A percentile compares a stretch with the other conserved stretches of the same genome.
Conservation (phyloP, 1,140 invertebrate species). For the Subanguina moxae region DNA sequence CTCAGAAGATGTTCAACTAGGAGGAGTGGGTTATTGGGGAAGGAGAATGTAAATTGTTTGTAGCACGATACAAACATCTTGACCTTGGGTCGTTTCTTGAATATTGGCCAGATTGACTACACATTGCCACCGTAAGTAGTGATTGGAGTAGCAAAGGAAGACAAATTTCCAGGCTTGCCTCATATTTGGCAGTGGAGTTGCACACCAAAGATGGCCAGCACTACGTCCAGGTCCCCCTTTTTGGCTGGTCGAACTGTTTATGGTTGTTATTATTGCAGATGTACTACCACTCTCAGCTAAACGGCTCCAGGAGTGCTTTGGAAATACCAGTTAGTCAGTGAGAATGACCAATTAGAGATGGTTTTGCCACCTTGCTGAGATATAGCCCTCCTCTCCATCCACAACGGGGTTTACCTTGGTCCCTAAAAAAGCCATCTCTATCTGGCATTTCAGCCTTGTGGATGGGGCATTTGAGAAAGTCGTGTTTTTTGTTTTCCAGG, state of each 20-base stretch:
- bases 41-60: neutral
- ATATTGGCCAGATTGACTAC: neutral
- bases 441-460: neutral
- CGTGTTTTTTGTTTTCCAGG: neutral
- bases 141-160: too few relatives aligned
- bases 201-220: slow-evolving; percentile 8
- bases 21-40: neutral
- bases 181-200: slow-evolving; percentile 21
- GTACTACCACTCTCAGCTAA: neutral
- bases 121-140: neutral
- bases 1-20: too few relatives aligned
- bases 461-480: too few relatives aligned
- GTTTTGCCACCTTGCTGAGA: too few relatives aligned
- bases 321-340: neutral
- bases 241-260: too few relatives aligned
- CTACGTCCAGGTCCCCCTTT: slow-evolving; percentile 14
- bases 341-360: too few relatives aligned
- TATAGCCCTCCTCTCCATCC: too few relatives aligned
- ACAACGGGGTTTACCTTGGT: too few relatives aligned
- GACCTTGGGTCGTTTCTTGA: slow-evolving; percentile 11
- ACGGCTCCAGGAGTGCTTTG: neutral
- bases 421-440: neutral
- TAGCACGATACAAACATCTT: slow-evolving; percentile 18
- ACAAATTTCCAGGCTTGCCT: neutral
- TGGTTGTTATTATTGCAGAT: neutral